phyloP scores from a whole-genome alignment of 2,113 vertebrate species.

The Anguilla japonica region DNA sequence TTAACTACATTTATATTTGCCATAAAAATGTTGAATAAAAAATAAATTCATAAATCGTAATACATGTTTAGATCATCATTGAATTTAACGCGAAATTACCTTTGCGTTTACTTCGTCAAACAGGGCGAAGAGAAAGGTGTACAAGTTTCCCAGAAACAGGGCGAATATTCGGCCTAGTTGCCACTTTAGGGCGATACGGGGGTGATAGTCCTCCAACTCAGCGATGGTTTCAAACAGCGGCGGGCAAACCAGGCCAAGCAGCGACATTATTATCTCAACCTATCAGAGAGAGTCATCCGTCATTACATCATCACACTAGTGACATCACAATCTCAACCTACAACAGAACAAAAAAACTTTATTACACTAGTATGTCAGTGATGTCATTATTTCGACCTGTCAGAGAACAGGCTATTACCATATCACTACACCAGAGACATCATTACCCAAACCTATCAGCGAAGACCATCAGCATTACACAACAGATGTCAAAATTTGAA shows the following conservation, averaged over 20 bases:
- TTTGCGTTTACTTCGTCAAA: conserved; percentile 96
- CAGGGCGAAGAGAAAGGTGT: conserved; percentile 91
- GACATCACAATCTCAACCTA: conserved; percentile 76
- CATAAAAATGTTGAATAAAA: background rate
- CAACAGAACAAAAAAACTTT: background rate
- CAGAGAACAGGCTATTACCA: background rate
- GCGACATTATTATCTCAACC: conserved; percentile 76
- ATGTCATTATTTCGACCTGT: conserved; percentile 75
- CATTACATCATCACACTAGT: background rate
- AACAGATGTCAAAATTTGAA: conserved; percentile 78
- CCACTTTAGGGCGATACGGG: conserved; percentile 94
- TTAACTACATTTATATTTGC: background rate
- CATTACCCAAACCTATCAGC: conserved; percentile 63
- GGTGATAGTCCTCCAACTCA: conserved; percentile 92
- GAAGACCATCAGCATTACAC: background rate
- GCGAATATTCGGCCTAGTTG: conserved; percentile 96
- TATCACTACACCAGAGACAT: conserved; percentile 60
- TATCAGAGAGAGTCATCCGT: conserved; percentile 32
- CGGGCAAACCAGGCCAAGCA: conserved; percentile 95
- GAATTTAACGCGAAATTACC: conserved; percentile 58
- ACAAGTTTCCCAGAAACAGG: conserved; percentile 94
- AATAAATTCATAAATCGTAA: too few species aligned
- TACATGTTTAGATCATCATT: background rate
- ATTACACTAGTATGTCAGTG: conserved; percentile 51
- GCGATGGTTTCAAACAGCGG: conserved; percentile 96